These are phyloP conservation scores for Meiosimyza platycephala DNA, from an alignment of 2,888 invertebrate genomes.

Conservation along the genomic window DNA sequence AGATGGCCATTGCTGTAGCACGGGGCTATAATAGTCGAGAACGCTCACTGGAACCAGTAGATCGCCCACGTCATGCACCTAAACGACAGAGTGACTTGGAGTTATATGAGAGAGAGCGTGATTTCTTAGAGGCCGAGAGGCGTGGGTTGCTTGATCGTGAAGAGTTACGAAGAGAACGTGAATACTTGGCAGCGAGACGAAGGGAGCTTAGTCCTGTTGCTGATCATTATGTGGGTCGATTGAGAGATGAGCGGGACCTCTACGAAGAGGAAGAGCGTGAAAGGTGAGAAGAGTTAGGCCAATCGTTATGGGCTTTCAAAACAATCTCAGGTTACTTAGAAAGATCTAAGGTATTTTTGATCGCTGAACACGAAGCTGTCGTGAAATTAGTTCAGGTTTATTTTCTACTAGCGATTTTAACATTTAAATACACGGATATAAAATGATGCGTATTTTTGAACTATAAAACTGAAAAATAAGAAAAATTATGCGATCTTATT, in stretches of 20 bases:
- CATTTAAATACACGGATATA: too few relatives aligned
- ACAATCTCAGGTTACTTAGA: too few relatives aligned
- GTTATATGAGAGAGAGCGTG: conserved; percentile 57
- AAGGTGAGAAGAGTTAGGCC: conserved; percentile 46
- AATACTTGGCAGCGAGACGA: conserved; percentile 54
- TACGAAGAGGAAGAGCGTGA: conserved; percentile 64
- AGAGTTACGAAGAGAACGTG: conserved; percentile 62
- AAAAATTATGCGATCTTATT: too few relatives aligned
- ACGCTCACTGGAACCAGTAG: conserved; percentile 59
- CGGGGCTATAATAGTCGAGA: conserved; percentile 62
- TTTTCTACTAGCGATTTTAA: too few relatives aligned
- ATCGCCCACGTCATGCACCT: conserved; percentile 52
- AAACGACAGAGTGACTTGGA: conserved; percentile 58
- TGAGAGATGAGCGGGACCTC: conserved; percentile 60
- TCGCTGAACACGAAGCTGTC: too few relatives aligned
- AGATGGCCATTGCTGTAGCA: conserved; percentile 72
- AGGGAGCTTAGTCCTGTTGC: conserved; percentile 60
- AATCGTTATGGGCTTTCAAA: too few relatives aligned
- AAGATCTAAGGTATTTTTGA: too few relatives aligned
- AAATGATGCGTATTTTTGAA: too few relatives aligned
- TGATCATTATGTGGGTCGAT: conserved; percentile 57
- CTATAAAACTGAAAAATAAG: too few relatives aligned
- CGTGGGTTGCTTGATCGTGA: conserved; percentile 57
- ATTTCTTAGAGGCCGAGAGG: conserved; percentile 56
- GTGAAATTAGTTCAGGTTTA: too few relatives aligned